Percentiles rank a stretch among this genome's conserved stretches.
phyloP scores from a whole-genome alignment of 2,797 vertebrate species.

The Acanthurus leucopareius region DNA sequence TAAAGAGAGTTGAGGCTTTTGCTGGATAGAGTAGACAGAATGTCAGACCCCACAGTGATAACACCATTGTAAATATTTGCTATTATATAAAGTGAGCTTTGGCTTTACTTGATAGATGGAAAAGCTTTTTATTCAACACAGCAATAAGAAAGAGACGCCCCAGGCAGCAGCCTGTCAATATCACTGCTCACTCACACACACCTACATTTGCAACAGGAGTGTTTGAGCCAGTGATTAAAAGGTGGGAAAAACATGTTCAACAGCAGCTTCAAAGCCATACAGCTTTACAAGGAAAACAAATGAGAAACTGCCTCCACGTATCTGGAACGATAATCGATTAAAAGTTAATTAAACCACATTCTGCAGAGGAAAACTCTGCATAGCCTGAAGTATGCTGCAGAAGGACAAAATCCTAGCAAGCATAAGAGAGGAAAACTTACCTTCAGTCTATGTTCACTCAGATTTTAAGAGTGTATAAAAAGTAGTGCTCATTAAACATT shows the following conservation, averaged over 20 bases:
- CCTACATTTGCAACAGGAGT: conserved; percentile 16
- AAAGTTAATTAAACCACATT: conserved; percentile 46
- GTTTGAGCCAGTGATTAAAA: conserved; percentile 37
- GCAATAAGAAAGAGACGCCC: conserved; percentile 68
- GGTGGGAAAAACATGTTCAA: conserved; percentile 29
- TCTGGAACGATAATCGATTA: conserved; percentile 26
- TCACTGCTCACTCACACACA: conserved; percentile 26
- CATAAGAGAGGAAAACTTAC: not conserved
- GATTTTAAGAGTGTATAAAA: not conserved
- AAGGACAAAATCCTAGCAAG: conserved; percentile 8
- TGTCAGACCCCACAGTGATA: conserved; percentile 28
- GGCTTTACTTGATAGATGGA: conserved; percentile 30
- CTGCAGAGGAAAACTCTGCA: conserved; percentile 11
- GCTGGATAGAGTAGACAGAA: conserved; percentile 9
- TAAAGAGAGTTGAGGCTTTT: conserved; percentile 31
- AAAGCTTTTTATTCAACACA: conserved; percentile 51
- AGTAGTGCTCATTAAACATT: conserved; percentile 19
- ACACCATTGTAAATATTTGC: conserved; percentile 42
- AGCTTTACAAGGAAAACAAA: conserved; percentile 59
- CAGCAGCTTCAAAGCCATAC: conserved; percentile 24
- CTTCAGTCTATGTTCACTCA: not conserved
- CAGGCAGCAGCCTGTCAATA: conserved; percentile 62
- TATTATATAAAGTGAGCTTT: conserved; percentile 43
- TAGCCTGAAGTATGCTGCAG: not conserved
- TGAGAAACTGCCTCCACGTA: conserved; percentile 22